Percentiles rank a stretch among this genome's conserved stretches.
These are phyloP conservation scores for Papilio machaon DNA, from an alignment of 1,140 invertebrate genomes.

Conservation along the genomic window DNA sequence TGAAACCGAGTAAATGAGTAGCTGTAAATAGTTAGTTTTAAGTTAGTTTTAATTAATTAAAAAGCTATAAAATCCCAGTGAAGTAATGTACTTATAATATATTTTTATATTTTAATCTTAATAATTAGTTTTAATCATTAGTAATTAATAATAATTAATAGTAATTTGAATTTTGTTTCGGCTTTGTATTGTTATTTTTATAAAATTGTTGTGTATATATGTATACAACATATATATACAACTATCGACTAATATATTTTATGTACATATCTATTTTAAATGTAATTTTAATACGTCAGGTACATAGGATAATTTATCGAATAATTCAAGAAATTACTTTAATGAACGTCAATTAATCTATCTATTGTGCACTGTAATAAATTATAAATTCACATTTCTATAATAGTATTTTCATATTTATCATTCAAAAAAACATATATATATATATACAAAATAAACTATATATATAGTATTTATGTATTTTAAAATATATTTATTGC, in stretches of 20 bases:
- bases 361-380: too few species aligned
- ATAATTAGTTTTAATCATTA: neutral
- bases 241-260: neutral
- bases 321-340: neutral
- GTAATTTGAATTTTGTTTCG: neutral
- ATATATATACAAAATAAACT: too few species aligned
- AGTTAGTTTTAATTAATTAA: conserved; percentile 13
- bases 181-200: neutral
- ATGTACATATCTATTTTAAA: neutral
- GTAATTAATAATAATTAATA: too few species aligned
- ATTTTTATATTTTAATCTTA: neutral
- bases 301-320: too few species aligned
- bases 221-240: too few species aligned
- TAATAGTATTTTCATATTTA: too few species aligned
- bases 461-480: too few species aligned
- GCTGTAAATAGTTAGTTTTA: conserved; percentile 34
- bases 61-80: conserved; percentile 21
- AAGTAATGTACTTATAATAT: conserved; percentile 13
- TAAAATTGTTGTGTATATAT: too few species aligned
- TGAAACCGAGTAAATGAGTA: conserved; percentile 40
- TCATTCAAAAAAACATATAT: too few species aligned
- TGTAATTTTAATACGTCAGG: too few species aligned
- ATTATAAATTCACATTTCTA: neutral
- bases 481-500: too few species aligned
- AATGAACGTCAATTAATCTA: neutral